Evolutionary conservation across 2,797 vertebrate genomes (phyloP).

Genomic region (Cryptoprocta ferox): DNA sequence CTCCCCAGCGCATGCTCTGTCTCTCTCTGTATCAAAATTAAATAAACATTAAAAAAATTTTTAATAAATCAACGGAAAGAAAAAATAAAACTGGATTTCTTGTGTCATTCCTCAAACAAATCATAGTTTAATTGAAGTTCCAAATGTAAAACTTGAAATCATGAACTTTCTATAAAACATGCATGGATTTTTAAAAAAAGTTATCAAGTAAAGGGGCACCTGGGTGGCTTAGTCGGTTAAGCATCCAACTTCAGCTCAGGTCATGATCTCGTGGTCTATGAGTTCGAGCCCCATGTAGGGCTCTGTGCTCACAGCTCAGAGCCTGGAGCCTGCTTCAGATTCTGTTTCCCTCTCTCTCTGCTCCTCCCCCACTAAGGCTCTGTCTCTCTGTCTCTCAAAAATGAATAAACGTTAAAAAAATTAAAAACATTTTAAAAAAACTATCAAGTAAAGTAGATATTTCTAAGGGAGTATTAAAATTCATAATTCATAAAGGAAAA

Average conservation of each 20-base stretch:
- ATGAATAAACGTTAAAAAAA: too few relatives aligned
- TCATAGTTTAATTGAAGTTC: neutral
- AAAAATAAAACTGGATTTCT: neutral
- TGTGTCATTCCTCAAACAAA: neutral
- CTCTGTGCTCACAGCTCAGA: too few relatives aligned
- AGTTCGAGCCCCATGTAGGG: too few relatives aligned
- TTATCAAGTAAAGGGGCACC: neutral
- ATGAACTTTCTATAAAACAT: constrained; percentile 6
- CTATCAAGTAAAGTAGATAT: neutral
- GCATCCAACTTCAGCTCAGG: too few relatives aligned
- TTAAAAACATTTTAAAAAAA: neutral
- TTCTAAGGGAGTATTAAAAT: constrained; percentile 7
- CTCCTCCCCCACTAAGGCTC: too few relatives aligned
- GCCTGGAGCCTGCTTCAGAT: too few relatives aligned
- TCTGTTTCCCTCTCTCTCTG: too few relatives aligned
- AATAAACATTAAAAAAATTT: too few relatives aligned
- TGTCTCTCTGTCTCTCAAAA: too few relatives aligned
- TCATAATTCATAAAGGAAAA: neutral
- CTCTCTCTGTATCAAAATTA: neutral
- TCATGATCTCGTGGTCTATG: too few relatives aligned
- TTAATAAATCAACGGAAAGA: neutral
- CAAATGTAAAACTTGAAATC: constrained; percentile 9
- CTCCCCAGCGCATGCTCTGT: too few relatives aligned
- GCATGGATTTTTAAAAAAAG: neutral
- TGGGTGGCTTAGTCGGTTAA: too few relatives aligned